Percentiles rank a stretch among this genome's conserved stretches.
These are phyloP conservation scores for Diaprepes abbreviatus DNA, from an alignment of 2,888 invertebrate species.

Conservation along the genomic window DNA sequence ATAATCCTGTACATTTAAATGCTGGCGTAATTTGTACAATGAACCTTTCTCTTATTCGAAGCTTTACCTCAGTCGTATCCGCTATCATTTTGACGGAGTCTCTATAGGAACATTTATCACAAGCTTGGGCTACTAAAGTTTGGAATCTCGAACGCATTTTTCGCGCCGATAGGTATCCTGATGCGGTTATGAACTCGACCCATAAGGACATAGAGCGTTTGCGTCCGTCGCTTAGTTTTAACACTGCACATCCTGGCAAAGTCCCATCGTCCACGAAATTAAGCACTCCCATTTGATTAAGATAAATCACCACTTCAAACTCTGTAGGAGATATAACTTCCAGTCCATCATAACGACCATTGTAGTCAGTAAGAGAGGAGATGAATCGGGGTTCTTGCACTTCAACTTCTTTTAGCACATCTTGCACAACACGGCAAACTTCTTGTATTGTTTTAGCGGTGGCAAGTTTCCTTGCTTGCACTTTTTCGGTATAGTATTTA, in stretches of 20 bases:
- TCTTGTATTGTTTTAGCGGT: slow-evolving; percentile 82
- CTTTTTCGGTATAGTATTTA: slow-evolving; percentile 84
- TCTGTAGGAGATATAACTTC: slow-evolving; percentile 84
- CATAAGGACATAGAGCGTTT: slow-evolving; percentile 90
- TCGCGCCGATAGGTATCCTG: slow-evolving; percentile 85
- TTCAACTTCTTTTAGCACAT: slow-evolving; percentile 87
- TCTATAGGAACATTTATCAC: slow-evolving; percentile 84
- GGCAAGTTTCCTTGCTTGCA: slow-evolving; percentile 78
- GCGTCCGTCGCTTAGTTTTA: slow-evolving; percentile 87
- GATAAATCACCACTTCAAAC: slow-evolving; percentile 86
- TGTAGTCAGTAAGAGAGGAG: slow-evolving; percentile 81
- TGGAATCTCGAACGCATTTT: slow-evolving; percentile 90
- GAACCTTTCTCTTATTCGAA: slow-evolving; percentile 82
- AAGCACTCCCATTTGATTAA: slow-evolving; percentile 91
- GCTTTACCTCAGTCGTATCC: slow-evolving; percentile 85
- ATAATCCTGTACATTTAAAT: slow-evolving; percentile 86
- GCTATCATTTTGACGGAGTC: slow-evolving; percentile 87
- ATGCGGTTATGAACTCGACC: slow-evolving; percentile 93
- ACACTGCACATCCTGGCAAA: slow-evolving; percentile 85
- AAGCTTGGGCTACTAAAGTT: slow-evolving; percentile 80
- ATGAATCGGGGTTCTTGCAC: slow-evolving; percentile 88
- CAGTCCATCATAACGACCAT: slow-evolving; percentile 83
- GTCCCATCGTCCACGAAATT: slow-evolving; percentile 91
- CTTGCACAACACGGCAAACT: slow-evolving; percentile 85
- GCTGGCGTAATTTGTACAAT: slow-evolving; percentile 88